phyloP scores from a whole-genome alignment of 64 coral and sea anemone species.

The Pachyseris speciosa region DNA sequence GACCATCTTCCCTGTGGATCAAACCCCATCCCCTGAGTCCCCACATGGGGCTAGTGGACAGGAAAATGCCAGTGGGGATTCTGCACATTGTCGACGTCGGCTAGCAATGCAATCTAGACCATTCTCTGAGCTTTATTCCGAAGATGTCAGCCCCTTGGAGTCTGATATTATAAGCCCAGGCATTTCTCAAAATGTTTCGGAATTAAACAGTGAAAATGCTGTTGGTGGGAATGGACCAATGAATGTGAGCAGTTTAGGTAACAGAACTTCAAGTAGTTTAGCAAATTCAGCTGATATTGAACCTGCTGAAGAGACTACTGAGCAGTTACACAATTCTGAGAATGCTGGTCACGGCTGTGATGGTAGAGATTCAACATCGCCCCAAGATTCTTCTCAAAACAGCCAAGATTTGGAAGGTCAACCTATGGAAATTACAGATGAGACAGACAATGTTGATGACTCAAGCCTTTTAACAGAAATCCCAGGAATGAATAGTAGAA shows the following conservation, averaged over 20 bases:
- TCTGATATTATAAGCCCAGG: background rate
- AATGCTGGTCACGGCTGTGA: background rate
- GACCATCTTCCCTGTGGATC: slow-evolving; percentile 20
- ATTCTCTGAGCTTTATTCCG: slow-evolving; percentile 79
- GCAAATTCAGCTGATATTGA: slow-evolving; percentile 7
- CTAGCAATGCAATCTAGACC: slow-evolving; percentile 68
- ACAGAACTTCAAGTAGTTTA: slow-evolving; percentile 12
- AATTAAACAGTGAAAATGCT: slow-evolving; percentile 8
- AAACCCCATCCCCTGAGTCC: slow-evolving; percentile 58
- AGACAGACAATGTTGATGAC: background rate
- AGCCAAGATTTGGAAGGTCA: slow-evolving; percentile 19
- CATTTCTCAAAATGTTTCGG: background rate
- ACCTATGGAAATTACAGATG: slow-evolving; percentile 12
- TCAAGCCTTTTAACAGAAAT: background rate
- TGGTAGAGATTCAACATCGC: background rate
- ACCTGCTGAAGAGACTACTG: background rate
- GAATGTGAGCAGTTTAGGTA: background rate
- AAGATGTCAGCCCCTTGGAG: slow-evolving; percentile 82
- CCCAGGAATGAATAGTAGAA: background rate
- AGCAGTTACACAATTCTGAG: background rate
- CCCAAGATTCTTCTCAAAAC: background rate
- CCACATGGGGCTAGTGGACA: slow-evolving; percentile 8
- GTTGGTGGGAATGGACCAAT: background rate
- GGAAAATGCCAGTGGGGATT: slow-evolving; percentile 17
- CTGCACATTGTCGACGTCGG: slow-evolving; percentile 50